These are phyloP conservation scores for Scaeva pyrastri DNA, from an alignment of 2,888 invertebrate genomes.

Conservation along the genomic window DNA sequence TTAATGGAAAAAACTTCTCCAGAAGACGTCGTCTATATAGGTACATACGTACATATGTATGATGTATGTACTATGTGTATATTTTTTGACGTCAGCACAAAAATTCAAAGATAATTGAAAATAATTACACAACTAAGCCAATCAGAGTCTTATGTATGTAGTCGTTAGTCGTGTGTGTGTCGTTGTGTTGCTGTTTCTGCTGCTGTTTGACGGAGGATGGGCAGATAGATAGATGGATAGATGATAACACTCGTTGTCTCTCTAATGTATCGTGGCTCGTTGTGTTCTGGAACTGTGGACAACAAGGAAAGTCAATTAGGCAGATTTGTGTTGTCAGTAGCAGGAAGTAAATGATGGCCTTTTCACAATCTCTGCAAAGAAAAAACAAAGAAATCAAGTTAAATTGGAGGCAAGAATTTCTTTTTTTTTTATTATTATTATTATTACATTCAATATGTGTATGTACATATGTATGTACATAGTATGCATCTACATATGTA, in stretches of 20 bases:
- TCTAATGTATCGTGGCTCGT: background rate
- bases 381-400: no score
- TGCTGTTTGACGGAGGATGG: background rate
- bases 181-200: no score
- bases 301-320: slow-evolving; percentile 12
- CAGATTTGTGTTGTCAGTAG: background rate
- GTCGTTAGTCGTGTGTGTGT: background rate
- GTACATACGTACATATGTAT: no score
- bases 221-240: background rate
- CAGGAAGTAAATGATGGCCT: background rate
- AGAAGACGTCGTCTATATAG: background rate
- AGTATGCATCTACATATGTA: no score
- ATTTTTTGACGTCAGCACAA: background rate
- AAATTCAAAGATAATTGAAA: slow-evolving; percentile 20
- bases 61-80: no score
- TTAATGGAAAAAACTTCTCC: slow-evolving; percentile 19
- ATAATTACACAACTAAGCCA: slow-evolving; percentile 12
- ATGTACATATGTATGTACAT: no score
- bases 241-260: background rate
- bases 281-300: background rate
- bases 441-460: no score
- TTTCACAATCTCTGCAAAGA: slow-evolving; percentile 12
- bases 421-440: no score
- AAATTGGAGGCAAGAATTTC: no score
- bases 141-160: background rate